A percentile compares a stretch with the other conserved stretches of the same genome.
Evolutionary conservation across 1,140 invertebrate species (phyloP).

Genomic region (Camponotus vicinus): DNA sequence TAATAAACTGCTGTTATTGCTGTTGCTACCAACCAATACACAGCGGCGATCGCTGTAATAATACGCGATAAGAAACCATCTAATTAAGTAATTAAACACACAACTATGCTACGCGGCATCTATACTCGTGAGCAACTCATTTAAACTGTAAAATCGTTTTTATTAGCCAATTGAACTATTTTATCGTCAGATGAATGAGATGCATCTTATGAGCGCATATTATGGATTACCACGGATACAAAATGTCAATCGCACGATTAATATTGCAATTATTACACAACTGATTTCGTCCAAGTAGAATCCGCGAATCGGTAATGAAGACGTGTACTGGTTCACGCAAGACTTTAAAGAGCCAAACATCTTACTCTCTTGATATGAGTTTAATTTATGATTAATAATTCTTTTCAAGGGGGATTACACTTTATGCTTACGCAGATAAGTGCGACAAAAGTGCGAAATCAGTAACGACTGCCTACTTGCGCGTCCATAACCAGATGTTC

Average conservation of each 20-base stretch:
- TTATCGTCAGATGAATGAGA: background rate
- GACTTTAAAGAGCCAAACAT: too few relatives aligned
- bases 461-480: background rate
- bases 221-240: background rate
- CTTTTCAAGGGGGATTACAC: background rate
- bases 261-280: background rate
- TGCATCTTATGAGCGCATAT: background rate
- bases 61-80: conserved; percentile 39
- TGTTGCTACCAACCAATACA: conserved; percentile 35
- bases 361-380: background rate
- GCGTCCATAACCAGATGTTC: background rate
- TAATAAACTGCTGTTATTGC: conserved; percentile 49
- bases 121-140: background rate
- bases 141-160: background rate
- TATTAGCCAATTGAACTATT: conserved; percentile 6
- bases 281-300: background rate
- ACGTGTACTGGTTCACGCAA: background rate
- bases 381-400: background rate
- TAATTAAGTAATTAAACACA: conserved; percentile 71
- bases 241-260: background rate
- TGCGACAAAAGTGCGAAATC: conserved; percentile 9
- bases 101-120: background rate
- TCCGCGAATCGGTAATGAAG: background rate
- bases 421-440: background rate
- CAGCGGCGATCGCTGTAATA: conserved; percentile 44